Evolutionary conservation across 2,797 vertebrate species (phyloP).

Genomic region (Thamnophis elegans): DNA sequence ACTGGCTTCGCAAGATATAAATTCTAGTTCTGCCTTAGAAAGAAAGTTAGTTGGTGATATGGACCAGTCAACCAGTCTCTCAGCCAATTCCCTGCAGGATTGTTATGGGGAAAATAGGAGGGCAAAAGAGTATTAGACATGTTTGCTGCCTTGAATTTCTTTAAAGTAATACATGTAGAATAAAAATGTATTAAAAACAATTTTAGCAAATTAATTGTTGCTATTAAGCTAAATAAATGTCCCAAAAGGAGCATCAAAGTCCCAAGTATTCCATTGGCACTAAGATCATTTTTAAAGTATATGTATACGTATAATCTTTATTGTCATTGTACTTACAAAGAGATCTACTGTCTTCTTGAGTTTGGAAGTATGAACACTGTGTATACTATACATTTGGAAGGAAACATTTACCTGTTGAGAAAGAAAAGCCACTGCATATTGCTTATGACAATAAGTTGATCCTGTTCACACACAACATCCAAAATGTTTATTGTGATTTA

Average conservation of each 20-base stretch:
- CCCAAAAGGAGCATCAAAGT: background rate
- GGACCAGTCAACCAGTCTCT: background rate
- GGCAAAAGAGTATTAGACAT: background rate
- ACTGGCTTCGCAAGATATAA: background rate
- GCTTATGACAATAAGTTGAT: background rate
- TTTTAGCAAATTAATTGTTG: background rate
- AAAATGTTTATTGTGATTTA: background rate
- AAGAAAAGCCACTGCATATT: background rate
- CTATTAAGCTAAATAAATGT: background rate
- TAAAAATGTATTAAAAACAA: background rate
- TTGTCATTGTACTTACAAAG: background rate
- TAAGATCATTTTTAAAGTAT: too few relatives aligned
- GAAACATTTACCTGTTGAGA: background rate
- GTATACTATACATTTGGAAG: background rate
- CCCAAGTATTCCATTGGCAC: background rate
- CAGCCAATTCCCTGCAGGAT: background rate
- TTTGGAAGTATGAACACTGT: too few relatives aligned
- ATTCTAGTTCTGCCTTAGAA: background rate
- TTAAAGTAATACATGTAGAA: background rate
- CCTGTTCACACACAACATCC: background rate
- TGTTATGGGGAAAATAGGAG: background rate
- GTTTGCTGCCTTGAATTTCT: background rate
- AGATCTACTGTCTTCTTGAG: background rate
- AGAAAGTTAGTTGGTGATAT: background rate
- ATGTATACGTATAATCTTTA: too few relatives aligned